Evolutionary conservation across 1,140 invertebrate species (phyloP).

Genomic region (Leptonema lineaticorne): DNA sequence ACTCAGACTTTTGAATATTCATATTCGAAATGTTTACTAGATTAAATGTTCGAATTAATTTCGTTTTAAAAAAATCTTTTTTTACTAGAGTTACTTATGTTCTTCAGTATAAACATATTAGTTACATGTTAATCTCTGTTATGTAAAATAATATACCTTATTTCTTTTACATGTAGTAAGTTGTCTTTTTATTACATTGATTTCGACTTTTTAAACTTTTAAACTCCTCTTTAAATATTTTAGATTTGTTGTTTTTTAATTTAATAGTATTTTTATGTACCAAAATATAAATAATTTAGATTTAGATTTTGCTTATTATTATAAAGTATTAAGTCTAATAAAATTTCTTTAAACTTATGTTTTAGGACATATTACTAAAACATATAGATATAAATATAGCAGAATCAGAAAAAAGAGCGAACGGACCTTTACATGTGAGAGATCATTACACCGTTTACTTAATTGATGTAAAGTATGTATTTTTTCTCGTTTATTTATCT

Average conservation of each 20-base stretch:
- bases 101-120: no score
- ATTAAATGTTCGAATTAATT: no score
- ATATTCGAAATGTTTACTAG: no score
- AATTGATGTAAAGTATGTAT: slow-evolving; percentile 76
- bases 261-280: neutral
- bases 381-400: slow-evolving; percentile 80
- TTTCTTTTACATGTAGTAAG: no score
- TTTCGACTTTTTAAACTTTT: no score
- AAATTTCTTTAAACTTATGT: slow-evolving; percentile 28
- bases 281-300: neutral
- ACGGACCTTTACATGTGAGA: slow-evolving; percentile 74
- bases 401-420: slow-evolving; percentile 81
- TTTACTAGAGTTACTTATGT: no score
- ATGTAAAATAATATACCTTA: no score
- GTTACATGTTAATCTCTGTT: no score
- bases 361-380: slow-evolving; percentile 70
- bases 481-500: slow-evolving; percentile 5
- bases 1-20: neutral
- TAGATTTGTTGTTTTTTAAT: neutral
- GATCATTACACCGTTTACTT: slow-evolving; percentile 84
- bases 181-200: no score
- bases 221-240: no score
- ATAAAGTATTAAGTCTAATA: neutral
- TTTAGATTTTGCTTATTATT: neutral
- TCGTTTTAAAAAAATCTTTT: no score